Conservation (phyloP, 2,113 vertebrate genomes). For the Actinemys pallida region DNA sequence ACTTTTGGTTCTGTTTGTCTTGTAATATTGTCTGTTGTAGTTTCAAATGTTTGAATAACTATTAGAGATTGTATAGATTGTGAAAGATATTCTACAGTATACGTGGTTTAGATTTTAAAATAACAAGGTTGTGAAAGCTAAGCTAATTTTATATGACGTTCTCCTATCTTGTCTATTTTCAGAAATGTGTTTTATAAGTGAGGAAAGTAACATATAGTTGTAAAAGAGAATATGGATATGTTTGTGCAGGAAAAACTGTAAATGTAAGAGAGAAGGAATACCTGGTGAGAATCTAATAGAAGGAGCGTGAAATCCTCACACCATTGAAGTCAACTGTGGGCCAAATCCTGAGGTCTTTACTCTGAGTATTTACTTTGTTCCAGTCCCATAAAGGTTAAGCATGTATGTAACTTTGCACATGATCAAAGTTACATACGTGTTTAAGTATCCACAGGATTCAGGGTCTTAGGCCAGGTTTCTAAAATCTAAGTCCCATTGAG, state of each 20-base stretch:
- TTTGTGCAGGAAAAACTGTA: neutral
- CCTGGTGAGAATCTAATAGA: neutral
- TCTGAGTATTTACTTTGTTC: neutral
- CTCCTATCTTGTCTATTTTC: neutral
- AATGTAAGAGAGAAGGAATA: neutral
- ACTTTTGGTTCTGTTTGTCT: neutral
- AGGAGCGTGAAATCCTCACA: neutral
- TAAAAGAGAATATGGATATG: neutral
- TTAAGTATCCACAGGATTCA: neutral
- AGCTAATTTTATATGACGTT: neutral
- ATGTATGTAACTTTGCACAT: neutral
- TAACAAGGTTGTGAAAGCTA: neutral
- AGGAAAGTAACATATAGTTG: neutral
- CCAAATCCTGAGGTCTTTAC: neutral
- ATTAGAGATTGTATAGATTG: neutral
- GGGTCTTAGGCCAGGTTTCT: neutral
- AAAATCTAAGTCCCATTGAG: neutral
- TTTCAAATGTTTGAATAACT: neutral
- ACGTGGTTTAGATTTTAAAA: neutral
- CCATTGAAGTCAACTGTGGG: neutral
- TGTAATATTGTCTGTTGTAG: neutral
- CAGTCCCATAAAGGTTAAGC: constrained; percentile 1
- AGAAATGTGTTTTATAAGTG: neutral
- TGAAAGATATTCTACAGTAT: neutral
- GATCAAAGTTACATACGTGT: neutral